Conservation (phyloP, 53 echinoderm and acorn worm genomes). For the Echinarachnius parma region DNA sequence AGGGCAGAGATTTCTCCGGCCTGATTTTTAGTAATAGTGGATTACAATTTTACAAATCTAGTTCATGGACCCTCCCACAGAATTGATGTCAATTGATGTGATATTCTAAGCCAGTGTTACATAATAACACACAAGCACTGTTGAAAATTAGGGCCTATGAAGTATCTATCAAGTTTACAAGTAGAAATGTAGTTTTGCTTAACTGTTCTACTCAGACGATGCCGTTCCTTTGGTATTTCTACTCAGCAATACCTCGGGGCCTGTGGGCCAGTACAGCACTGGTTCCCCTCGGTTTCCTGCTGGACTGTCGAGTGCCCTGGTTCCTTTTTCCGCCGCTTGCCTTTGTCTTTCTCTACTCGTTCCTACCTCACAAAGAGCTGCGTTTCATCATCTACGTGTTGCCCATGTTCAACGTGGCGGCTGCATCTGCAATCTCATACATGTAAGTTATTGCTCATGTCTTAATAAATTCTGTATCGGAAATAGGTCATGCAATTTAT, state of each 20-base stretch:
- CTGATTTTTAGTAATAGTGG: too few relatives aligned
- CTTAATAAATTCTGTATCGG: too few relatives aligned
- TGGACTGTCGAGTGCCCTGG: conserved; percentile 53
- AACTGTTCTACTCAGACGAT: conserved; percentile 71
- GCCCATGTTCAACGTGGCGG: conserved; percentile 84
- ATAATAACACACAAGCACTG: too few relatives aligned
- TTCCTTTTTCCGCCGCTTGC: conserved; percentile 73
- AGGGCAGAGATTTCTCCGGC: too few relatives aligned
- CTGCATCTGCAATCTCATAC: conserved; percentile 68
- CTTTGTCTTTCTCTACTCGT: conserved; percentile 89
- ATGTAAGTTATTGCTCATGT: conserved; percentile 90
- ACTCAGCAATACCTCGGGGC: conserved; percentile 89
- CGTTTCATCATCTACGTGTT: conserved; percentile 92
- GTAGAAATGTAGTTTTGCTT: background rate
- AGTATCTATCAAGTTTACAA: too few relatives aligned
- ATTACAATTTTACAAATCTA: too few relatives aligned
- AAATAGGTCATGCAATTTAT: background rate
- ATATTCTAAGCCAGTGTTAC: too few relatives aligned
- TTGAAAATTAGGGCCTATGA: too few relatives aligned
- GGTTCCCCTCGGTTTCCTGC: conserved; percentile 67
- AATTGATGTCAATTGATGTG: too few relatives aligned
- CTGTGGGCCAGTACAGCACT: conserved; percentile 60
- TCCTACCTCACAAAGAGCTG: conserved; percentile 93
- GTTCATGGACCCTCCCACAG: too few relatives aligned
- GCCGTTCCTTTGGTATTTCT: conserved; percentile 98